Base-by-base conservation (phyloP, 2,888 invertebrate genomes). In the Napeogenes sylphis region DNA sequence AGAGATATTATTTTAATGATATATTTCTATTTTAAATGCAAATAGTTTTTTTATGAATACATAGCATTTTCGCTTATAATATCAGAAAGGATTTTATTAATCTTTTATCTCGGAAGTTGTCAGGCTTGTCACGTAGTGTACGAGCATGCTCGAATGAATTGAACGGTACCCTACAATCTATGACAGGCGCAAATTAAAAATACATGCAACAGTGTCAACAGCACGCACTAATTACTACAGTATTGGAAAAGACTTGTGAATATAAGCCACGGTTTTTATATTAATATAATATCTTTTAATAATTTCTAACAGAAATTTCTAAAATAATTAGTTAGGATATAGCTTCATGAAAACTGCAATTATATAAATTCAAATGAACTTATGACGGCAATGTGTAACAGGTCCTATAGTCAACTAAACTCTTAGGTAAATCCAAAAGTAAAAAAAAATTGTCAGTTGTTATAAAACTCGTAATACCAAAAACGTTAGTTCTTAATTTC, bases 401-500 rank as follows among this genome's bases (percentile, higher is more conserved):
- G 12, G 32, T 42, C 38, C 3, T 6, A 13, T 42, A 8, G 12
- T 21, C 21, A 21, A 21, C 10, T 42, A 10, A 42, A 8, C 3
- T 12, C 42, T 8, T 10, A 42, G 8, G 10, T 42, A 6, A 10
- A 10, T 42, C 12, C 10, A 10, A 42, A 42, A 42, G 56, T 58
- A 55, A 46, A 61, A 60, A 64, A 65, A 60, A 4, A 61, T n/a
- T n/a, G n/a, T n/a, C 76, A 79, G 78, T 82, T 82, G 81, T 83
- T 81, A 80, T 80, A 79, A 81, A 86, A 87, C 85, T 85, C 83
- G 83, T 87, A 85, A 86, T 85, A 82, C 85, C 75, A 81, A 85
- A 85, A 86, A 87, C 86, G 86, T 84, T 85, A 87, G 87, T 87
- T 85, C 84, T 84, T 87, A 87, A 88, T 88, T 87, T 87, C 85